Conservation (phyloP, 2,888 invertebrate species). For the Coelinius sp. region DNA sequence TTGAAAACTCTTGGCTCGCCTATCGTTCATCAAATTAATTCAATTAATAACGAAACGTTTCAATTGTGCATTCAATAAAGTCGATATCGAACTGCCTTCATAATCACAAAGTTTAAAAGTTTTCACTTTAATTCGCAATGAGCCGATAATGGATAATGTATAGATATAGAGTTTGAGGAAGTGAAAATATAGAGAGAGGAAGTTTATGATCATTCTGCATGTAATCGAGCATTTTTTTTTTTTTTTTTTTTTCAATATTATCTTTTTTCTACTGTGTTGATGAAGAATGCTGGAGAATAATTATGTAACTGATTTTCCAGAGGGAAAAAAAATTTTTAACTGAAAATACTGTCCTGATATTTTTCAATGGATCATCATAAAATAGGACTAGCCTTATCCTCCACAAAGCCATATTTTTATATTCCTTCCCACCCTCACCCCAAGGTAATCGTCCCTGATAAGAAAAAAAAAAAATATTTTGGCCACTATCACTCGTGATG, state of each 20-base stretch:
- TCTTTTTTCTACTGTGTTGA: no score
- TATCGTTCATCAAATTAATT: constrained; percentile 18
- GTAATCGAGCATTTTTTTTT: background rate
- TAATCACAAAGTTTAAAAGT: constrained; percentile 27
- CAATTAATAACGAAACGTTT: constrained; percentile 35
- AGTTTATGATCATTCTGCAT: background rate
- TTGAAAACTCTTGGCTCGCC: background rate
- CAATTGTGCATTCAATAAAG: background rate
- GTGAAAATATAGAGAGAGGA: background rate
- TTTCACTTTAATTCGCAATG: constrained; percentile 25
- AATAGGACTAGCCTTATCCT: background rate
- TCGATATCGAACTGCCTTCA: constrained; percentile 19
- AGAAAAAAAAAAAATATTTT: constrained; percentile 11
- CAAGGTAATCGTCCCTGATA: background rate
- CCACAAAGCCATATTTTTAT: background rate
- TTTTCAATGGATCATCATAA: background rate
- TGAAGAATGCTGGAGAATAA: no score
- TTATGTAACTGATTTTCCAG: no score
- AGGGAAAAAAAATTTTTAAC: no score
- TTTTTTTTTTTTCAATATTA: background rate
- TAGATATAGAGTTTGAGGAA: background rate
- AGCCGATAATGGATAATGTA: constrained; percentile 25
- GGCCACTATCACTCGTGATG: constrained; percentile 33
- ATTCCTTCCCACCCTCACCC: background rate
- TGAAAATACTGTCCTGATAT: no score